Conservation (phyloP, 2,888 invertebrate species). For the Antitype chi region DNA sequence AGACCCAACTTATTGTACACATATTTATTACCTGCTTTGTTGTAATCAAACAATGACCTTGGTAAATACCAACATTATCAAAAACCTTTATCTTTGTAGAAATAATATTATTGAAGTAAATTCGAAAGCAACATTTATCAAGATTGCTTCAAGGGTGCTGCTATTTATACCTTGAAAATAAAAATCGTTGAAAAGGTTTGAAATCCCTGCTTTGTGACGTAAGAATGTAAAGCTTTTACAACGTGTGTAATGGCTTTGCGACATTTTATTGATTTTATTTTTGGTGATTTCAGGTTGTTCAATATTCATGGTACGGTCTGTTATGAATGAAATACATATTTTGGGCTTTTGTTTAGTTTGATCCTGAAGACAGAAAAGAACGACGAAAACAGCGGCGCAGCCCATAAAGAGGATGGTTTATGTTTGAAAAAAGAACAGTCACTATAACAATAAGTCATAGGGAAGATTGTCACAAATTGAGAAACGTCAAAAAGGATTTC, state of each 20-base stretch:
- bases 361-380: not conserved
- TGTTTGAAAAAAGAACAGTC: not conserved
- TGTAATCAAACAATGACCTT: not conserved
- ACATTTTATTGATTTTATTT: slow-evolving; percentile 42
- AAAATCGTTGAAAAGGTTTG: not conserved
- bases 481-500: not conserved
- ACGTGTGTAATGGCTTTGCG: slow-evolving; percentile 15
- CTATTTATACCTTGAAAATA: not conserved
- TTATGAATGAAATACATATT: slow-evolving; percentile 19
- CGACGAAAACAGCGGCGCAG: not conserved
- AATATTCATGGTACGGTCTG: not conserved
- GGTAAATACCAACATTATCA: not conserved
- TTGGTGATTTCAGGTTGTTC: slow-evolving; percentile 1
- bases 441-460: not conserved
- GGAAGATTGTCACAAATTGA: not conserved
- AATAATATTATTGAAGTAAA: not conserved
- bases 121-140: too few relatives aligned
- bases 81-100: not conserved
- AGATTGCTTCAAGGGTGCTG: not conserved
- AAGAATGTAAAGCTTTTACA: slow-evolving; percentile 1
- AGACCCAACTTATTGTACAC: not conserved
- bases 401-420: not conserved
- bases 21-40: not conserved
- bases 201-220: slow-evolving; percentile 11
- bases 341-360: not conserved